phyloP scores from a whole-genome alignment of 2,888 invertebrate genomes.

The Prenolepis imparis region DNA sequence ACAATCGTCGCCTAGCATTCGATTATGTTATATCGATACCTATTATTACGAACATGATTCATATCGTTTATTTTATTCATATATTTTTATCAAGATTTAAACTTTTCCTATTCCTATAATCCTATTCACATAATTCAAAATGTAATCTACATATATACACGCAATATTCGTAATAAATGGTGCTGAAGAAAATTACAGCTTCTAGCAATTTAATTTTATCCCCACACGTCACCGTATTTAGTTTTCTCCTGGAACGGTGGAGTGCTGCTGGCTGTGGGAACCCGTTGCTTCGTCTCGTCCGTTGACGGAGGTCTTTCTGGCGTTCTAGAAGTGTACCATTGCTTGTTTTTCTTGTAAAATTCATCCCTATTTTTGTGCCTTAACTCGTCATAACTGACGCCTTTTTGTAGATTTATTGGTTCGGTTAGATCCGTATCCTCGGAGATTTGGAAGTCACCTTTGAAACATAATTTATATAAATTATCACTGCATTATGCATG shows the following conservation, averaged over 20 bases:
- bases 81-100: not conserved
- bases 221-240: constrained; percentile 59
- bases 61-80: constrained; percentile 6
- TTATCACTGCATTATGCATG: not conserved
- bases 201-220: not conserved
- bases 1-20: not conserved
- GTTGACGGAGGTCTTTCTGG: not conserved
- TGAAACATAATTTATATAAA: not conserved
- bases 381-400: constrained; percentile 61
- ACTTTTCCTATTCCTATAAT: not conserved
- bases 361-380: constrained; percentile 47
- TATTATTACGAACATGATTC: not conserved
- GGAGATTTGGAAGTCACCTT: not conserved
- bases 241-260: constrained; percentile 13
- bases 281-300: not conserved
- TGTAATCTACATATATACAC: not conserved
- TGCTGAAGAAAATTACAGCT: not conserved
- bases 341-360: not conserved
- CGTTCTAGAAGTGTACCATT: not conserved
- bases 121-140: not conserved
- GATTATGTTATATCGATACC: not conserved
- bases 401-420: constrained; percentile 15
- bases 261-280: not conserved
- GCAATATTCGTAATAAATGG: not conserved
- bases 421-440: constrained; percentile 24